Base-by-base conservation (phyloP, 2,797 vertebrate species). In the Hydrolagus colliei region DNA sequence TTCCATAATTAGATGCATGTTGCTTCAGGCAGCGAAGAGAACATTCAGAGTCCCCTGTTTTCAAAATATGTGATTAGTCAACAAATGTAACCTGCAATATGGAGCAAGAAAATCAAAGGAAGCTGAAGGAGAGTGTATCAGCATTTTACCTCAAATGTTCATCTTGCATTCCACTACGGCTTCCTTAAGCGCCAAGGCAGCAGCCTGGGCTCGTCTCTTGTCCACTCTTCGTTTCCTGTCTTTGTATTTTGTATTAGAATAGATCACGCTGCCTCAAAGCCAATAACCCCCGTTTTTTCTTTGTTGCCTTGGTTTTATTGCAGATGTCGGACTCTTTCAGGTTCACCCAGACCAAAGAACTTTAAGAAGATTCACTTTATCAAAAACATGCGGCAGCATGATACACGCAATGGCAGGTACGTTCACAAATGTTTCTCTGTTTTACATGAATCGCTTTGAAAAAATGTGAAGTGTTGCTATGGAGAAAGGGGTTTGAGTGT, bases 351-450 rank as follows among this genome's bases (percentile, higher is more conserved):
- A 96, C 97, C 97, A 96, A 99, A 98, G 96, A 98, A 95, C 94
- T 99, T 98, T 88, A 99, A 98, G 95, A 99, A 99, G 94, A 94
- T 99, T 91, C 97, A 99, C 94, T 98, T 99, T 92, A 98, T 99
- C 92, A 99, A 98, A 95, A 99, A 96, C 91, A 97, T 99, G 94
- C 91, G 95, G 91, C 98, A 99, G 27, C 97, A 98, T 0, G 98
- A 99, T 88, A 97, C 95, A 86, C 96, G 95, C 87, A 98, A 96
- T 0, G 98, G 98, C 95, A 98, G 98, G 98, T 98, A 97, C 89
- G 90, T 87, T 52, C 73, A 59, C 16, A 41, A 20, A 9, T 68
- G 6, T 52, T 20, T 67, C 18, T 68, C 41, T 52, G 41, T 52
- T 7, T 6, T 32, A 20, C 65, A 41, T 11, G n/a, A 84, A 11